Evolutionary conservation across 2,113 vertebrate species (phyloP), one percentile per base, ranked within the genome.

Genomic region (Hypomesus transpacificus): DNA sequence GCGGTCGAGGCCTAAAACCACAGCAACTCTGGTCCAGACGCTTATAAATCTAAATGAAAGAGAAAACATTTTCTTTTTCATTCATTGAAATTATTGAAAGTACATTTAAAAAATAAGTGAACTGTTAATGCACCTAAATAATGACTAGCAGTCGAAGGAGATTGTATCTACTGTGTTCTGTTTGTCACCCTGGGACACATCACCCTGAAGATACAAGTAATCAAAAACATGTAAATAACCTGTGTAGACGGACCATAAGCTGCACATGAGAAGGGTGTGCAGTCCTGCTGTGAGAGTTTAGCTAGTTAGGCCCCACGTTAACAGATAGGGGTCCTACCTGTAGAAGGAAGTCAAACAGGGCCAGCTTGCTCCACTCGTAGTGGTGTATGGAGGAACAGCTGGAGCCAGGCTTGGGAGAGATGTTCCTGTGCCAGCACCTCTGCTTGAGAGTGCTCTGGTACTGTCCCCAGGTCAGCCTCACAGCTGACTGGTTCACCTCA

Each of bases 311-410:
- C 39, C 9, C 39, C 9, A 9, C 7, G 39, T 46, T 46, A 28
- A 31, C 28, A 4, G 9, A 17, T 1, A 16, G 22, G 1, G 3
- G 14, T 4, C 0, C 86, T 91, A 98, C 97, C 95, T 98, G 97
- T 62, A 99, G 81, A 61, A 99, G 80, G 84, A 98, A 99, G 86
- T 99, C 97, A 76, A 98, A 96, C 68, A 98, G 92, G 26, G 94
- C 95, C 82, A 98, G 86, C 86, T 94, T 96, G 81, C 95, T 96
- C 96, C 96, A 98, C 63, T 99, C 97, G 0, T 93, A 83, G 78
- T 98, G 94, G 83, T 96, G 95, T 22, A 98, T 77, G 57, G 90
- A 90, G 1, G 92, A 92, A 85, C 97, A 99, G 39, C 88, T 90
- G 78, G 91, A 93, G 3, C 95, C 93, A 3, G 90, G 77, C 84